Evolutionary conservation across 2,888 invertebrate genomes (phyloP).

Genomic region (Melieria omissa): DNA sequence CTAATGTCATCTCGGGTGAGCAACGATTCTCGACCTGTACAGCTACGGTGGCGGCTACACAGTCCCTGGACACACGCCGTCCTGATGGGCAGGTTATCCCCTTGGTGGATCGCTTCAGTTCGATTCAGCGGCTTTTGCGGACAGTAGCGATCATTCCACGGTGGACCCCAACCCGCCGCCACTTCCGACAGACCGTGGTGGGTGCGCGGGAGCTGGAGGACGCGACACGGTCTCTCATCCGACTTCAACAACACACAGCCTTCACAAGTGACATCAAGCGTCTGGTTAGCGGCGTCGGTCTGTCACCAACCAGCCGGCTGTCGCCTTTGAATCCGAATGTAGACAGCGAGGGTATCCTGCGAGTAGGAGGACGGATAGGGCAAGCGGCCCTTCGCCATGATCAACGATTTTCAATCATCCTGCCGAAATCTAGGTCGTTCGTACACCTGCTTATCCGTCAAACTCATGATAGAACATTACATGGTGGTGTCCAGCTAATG

Average conservation of each 20-base stretch:
- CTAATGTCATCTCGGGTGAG: no score
- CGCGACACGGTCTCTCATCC: neutral
- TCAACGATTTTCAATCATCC: constrained; percentile 7
- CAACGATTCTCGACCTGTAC: no score
- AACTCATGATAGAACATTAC: neutral
- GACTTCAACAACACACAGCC: neutral
- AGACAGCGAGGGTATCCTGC: neutral
- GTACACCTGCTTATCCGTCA: neutral
- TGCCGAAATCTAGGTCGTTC: neutral
- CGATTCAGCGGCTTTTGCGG: neutral
- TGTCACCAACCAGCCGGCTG: neutral
- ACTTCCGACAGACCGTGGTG: neutral
- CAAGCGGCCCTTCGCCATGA: neutral
- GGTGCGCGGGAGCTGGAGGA: neutral
- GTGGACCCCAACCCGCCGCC: neutral
- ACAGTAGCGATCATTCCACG: constrained; percentile 1
- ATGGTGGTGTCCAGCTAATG: constrained; percentile 2
- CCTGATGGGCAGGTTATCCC: neutral
- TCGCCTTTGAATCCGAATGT: neutral
- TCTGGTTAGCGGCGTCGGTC: neutral
- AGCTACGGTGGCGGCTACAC: no score
- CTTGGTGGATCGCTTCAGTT: neutral
- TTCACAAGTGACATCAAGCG: neutral
- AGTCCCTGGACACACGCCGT: neutral
- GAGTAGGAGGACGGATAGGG: no score